phyloP scores from a whole-genome alignment of 2,113 vertebrate genomes.

The Myotis yumanensis region DNA sequence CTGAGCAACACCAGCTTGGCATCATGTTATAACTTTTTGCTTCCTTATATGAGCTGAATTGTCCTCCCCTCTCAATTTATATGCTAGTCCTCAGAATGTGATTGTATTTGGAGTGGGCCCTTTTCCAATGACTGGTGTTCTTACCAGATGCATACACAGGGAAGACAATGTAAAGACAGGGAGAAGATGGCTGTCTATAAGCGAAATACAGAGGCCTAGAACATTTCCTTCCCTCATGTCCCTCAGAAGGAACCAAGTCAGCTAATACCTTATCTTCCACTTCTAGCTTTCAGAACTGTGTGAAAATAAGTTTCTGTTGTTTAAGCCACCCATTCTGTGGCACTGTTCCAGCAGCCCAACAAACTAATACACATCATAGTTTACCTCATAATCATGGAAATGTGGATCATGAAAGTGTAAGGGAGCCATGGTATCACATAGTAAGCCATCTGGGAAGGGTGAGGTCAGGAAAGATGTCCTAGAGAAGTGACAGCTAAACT shows the following conservation, averaged over 20 bases:
- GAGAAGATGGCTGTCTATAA: neutral
- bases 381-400: neutral
- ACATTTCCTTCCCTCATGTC: neutral
- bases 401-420: neutral
- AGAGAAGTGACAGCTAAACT: slow-evolving; percentile 21
- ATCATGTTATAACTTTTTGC: neutral
- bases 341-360: neutral
- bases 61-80: neutral
- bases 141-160: neutral
- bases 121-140: neutral
- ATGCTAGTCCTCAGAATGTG: neutral
- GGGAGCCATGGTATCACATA: neutral
- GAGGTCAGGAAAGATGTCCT: neutral
- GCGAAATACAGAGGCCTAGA: neutral
- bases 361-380: neutral
- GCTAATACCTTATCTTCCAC: neutral
- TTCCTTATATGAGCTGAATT: neutral
- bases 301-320: neutral
- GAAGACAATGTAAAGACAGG: neutral
- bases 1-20: neutral
- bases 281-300: neutral
- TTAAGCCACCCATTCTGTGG: neutral
- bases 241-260: neutral
- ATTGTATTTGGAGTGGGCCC: neutral
- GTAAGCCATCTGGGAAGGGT: neutral